These are phyloP conservation scores for Sebastiscus tertius DNA, from an alignment of 2,797 vertebrate species.

Conservation along the genomic window DNA sequence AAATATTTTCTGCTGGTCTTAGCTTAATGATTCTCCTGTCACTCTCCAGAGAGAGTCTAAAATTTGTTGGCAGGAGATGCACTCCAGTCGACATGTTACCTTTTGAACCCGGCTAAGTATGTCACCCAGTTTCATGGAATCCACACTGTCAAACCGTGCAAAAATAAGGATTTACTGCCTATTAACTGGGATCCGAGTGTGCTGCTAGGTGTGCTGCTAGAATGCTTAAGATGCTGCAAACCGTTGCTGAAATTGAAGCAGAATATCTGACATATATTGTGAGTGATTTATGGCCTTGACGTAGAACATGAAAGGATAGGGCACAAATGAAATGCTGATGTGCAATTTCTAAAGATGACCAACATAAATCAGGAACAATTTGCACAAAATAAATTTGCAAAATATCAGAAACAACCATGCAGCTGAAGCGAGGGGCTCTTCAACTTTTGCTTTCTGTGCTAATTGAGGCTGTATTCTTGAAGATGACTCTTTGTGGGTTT, in stretches of 20 bases:
- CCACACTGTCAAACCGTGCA: conserved; percentile 31
- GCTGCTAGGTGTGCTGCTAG: conserved; percentile 12
- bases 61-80: conserved; percentile 28
- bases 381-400: neutral
- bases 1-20: conserved; percentile 31
- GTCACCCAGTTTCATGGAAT: conserved; percentile 58
- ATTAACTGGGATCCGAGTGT: conserved; percentile 50
- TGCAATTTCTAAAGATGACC: conserved; percentile 11
- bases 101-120: conserved; percentile 70
- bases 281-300: conserved; percentile 28
- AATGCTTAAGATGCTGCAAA: conserved; percentile 43
- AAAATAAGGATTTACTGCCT: conserved; percentile 63
- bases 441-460: neutral
- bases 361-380: neutral
- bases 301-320: conserved; percentile 17
- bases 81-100: conserved; percentile 60
- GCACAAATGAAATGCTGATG: conserved; percentile 14
- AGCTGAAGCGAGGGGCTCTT: neutral
- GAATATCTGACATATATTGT: conserved; percentile 21
- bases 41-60: conserved; percentile 2
- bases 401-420: neutral
- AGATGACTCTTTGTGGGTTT: neutral
- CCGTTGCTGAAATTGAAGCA: conserved; percentile 23
- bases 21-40: conserved; percentile 29
- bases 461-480: neutral